Base-by-base conservation (phyloP, 2,888 invertebrate species). In the Microctonus hyperodae region DNA sequence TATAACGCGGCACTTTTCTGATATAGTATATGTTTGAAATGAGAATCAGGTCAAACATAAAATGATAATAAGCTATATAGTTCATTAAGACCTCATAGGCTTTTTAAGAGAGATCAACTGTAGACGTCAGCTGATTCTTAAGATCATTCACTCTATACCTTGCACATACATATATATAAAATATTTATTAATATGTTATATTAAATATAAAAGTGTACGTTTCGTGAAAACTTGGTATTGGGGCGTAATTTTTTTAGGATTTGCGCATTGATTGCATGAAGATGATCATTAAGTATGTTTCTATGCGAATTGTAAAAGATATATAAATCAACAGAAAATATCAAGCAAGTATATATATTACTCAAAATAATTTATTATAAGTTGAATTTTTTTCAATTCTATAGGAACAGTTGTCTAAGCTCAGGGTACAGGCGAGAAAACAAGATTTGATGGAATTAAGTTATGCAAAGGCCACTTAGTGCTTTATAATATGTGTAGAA, bases 11-110 rank as follows among this genome's bases (percentile, higher is more conserved):
- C n/a, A n/a, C n/a, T n/a, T n/a, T n/a, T n/a, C n/a, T n/a, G n/a
- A n/a, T n/a, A n/a, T n/a, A n/a, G n/a, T n/a, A n/a, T 22, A 5
- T 55, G 50, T 61, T 60, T 55, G 44, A 40, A 55, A 61, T 44
- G 48, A 44, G 58, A 67, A 70, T 69, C 60, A 58, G 66, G 60
- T 56, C 70, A 44, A 25, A 22, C 50, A 33, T 55, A 56, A 51
- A 69, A 70, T 66, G 65, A 66, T 67, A 67, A 70, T 67, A 60
- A 57, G 68, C 67, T 63, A n/a, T n/a, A n/a, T n/a, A 65, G 68
- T 68, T 70, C 70, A 70, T 70, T 68, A 69, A 60, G 60, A 50
- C 60, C 33, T 11, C 60, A 60, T 60, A 50, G 60, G 33, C 31
- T 50, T 60, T 60, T 50, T 60, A 50, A 33, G 31, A 35, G 44